A percentile compares a stretch with the other conserved stretches of the same genome.
Evolutionary conservation across 1,140 invertebrate genomes (phyloP).

Genomic region (Saccostrea cuccullata): DNA sequence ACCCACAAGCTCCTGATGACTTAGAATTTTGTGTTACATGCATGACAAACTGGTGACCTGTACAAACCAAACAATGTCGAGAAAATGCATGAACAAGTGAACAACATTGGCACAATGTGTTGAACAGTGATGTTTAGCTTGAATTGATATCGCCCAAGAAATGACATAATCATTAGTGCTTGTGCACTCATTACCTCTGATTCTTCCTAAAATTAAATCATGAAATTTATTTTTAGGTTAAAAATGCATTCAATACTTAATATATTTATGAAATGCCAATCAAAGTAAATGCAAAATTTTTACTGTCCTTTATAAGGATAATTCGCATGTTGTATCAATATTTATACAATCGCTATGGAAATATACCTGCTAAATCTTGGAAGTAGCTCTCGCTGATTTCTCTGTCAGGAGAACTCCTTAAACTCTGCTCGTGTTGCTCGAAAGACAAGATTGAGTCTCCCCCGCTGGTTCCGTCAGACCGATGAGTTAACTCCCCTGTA

Average conservation of each 20-base stretch:
- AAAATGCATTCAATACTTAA: no score
- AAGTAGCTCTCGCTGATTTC: not conserved
- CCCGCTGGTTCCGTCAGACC: constrained; percentile 43
- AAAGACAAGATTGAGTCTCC: constrained; percentile 63
- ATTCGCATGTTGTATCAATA: no score
- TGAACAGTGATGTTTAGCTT: constrained; percentile 15
- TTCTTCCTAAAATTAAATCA: not conserved
- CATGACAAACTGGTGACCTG: not conserved
- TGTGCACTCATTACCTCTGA: not conserved
- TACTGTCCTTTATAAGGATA: no score
- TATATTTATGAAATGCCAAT: no score
- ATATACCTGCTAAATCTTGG: constrained; percentile 26
- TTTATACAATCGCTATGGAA: no score
- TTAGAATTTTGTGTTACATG: not conserved
- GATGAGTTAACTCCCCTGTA: constrained; percentile 46
- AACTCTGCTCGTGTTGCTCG: constrained; percentile 62
- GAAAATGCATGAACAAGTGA: not conserved
- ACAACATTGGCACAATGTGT: not conserved
- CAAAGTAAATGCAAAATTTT: no score
- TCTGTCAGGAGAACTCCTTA: constrained; percentile 40
- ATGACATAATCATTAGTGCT: not conserved
- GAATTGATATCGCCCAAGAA: not conserved
- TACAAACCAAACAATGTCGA: not conserved
- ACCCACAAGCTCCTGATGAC: not conserved
- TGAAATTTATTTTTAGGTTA: not conserved